Percentiles rank a stretch among this genome's conserved stretches.
These are phyloP conservation scores for Grallaria varia DNA, from an alignment of 2,113 vertebrate species.

Conservation along the genomic window DNA sequence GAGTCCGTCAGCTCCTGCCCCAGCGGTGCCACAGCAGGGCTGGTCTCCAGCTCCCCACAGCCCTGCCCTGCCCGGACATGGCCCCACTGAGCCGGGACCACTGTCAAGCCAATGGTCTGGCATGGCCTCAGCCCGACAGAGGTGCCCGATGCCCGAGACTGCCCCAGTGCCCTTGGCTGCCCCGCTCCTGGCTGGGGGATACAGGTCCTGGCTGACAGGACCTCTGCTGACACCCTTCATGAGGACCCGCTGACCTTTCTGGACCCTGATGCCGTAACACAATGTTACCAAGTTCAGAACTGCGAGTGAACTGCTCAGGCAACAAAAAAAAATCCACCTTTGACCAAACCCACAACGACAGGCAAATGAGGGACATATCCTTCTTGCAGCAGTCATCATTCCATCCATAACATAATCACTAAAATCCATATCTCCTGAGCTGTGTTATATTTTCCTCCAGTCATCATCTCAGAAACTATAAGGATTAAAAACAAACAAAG, in stretches of 20 bases:
- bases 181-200: accelerated
- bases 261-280: neutral
- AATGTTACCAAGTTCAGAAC: neutral
- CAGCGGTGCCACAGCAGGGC: accelerated
- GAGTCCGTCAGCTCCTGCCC: accelerated
- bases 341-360: neutral
- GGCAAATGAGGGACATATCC: neutral
- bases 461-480: neutral
- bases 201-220: too few relatives aligned
- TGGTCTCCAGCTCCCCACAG: neutral
- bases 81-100: neutral
- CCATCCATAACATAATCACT: neutral
- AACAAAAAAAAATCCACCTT: neutral
- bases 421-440: neutral
- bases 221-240: too few relatives aligned
- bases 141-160: neutral
- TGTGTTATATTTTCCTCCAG: neutral
- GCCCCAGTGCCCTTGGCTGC: too few relatives aligned
- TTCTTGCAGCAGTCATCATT: neutral
- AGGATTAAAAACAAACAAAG: neutral
- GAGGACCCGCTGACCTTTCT: accelerated
- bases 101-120: accelerated
- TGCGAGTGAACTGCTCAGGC: accelerated
- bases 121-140: accelerated
- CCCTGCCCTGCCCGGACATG: accelerated